These are phyloP conservation scores for Nomada hirtipes DNA, from an alignment of 2,888 invertebrate genomes.

Conservation along the genomic window DNA sequence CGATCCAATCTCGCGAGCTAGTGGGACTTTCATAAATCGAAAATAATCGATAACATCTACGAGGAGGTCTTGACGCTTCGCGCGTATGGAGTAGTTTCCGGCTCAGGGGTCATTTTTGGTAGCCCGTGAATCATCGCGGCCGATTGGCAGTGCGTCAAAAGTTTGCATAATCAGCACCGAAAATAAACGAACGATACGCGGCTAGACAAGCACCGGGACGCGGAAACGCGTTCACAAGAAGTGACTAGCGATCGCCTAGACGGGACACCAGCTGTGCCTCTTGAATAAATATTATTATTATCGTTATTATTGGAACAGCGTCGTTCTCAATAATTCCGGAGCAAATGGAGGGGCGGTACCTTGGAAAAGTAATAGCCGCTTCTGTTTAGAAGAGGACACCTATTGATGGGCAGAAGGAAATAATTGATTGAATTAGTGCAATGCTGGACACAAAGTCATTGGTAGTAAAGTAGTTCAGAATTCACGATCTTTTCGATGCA, in stretches of 20 bases:
- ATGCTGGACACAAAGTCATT: too few species aligned
- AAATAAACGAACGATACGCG: conserved; percentile 62
- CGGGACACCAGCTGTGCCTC: background rate
- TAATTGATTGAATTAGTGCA: too few species aligned
- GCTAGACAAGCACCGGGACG: conserved; percentile 31
- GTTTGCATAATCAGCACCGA: conserved; percentile 67
- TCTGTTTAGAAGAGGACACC: too few species aligned
- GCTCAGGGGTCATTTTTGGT: conserved; percentile 17
- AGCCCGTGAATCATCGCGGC: conserved; percentile 56
- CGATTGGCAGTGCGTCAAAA: conserved; percentile 62
- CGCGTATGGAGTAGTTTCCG: conserved; percentile 23
- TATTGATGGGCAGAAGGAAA: too few species aligned
- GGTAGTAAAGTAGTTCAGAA: too few species aligned
- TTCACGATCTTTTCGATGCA: too few species aligned
- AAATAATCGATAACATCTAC: conserved; percentile 12
- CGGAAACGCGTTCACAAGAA: conserved; percentile 44
- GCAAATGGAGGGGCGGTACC: too few species aligned
- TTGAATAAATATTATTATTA: conserved; percentile 31
- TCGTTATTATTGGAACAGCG: background rate
- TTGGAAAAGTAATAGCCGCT: too few species aligned
- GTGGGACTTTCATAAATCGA: background rate
- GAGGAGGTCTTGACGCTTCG: background rate
- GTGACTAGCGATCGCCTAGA: conserved; percentile 22
- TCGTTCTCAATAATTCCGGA: too few species aligned
- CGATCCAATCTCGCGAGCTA: background rate